Base-by-base conservation (phyloP, 2,888 invertebrate species). In the Deilephila porcellus region DNA sequence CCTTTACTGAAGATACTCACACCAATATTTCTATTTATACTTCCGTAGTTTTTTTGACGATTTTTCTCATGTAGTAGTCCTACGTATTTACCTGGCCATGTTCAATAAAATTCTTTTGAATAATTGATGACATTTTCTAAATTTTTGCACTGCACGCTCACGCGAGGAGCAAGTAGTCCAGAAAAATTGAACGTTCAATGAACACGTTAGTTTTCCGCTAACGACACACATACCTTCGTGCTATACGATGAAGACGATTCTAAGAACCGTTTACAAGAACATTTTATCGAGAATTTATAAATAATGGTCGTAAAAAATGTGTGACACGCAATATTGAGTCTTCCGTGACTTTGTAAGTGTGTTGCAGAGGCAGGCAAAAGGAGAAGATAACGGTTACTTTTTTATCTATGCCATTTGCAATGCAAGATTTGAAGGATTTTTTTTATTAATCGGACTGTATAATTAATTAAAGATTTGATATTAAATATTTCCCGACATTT, bases 131-230 rank as follows among this genome's bases (percentile, higher is more conserved):
- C 53, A 73, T 74, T 76, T 75, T 76, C 74, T 71, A 75, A 32
- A 37, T 52, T 74, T 74, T 73, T 74, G 72, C 70, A 74, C 17
- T 52, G 25, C 67, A 52, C 67, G 67, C 67, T 56, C 82, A 82
- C 81, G 83, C n/a, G 56, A 56, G 56, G 80, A 73, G 74, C 59
- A 82, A 84, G 74, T 83, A 82, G 83, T 77, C 79, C 82, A 84
- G 80, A 83, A 80, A 82, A 83, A 80, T 80, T 52, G 25, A 67
- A 25, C 45, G 45, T 67, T 52, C 17, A 67, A 59, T 32, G 52
- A 63, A 19, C 52, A 25, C 45, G 72, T 34, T 70, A 52, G 70
- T 29, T 53, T 53, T 20, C 60, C 52, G 45, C 53, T 72, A 60
- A 60, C 7, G 34, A 19, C 34, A 71, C 56, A 53, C n/a, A 60